Conservation (phyloP, 1,140 invertebrate genomes). For the Drosophila subpulchrella region DNA sequence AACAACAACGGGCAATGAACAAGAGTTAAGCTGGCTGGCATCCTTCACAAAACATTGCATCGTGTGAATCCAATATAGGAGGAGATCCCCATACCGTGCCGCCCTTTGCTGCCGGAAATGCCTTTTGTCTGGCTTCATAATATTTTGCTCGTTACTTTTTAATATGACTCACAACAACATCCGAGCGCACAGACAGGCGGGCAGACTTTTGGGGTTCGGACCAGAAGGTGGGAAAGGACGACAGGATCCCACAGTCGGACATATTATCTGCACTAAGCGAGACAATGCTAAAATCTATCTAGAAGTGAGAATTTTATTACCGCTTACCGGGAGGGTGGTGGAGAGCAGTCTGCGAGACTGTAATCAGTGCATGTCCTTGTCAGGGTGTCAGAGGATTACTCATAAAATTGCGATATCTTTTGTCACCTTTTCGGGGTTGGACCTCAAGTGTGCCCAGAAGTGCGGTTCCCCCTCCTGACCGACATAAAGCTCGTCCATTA, state of each 20-base stretch:
- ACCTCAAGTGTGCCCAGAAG: slow-evolving; percentile 29
- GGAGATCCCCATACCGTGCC: slow-evolving; percentile 13
- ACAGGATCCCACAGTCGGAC: slow-evolving; percentile 15
- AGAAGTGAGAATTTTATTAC: slow-evolving; percentile 79
- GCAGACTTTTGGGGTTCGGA: not conserved
- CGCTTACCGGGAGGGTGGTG: slow-evolving; percentile 28
- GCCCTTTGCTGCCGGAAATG: slow-evolving; percentile 63
- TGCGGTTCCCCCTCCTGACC: slow-evolving; percentile 8
- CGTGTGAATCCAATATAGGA: slow-evolving; percentile 78
- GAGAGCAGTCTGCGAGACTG: slow-evolving; percentile 17
- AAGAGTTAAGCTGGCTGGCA: slow-evolving; percentile 51
- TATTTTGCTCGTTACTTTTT: slow-evolving; percentile 82
- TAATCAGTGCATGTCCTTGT: slow-evolving; percentile 75
- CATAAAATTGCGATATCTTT: slow-evolving; percentile 83
- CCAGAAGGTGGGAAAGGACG: not conserved
- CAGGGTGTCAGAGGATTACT: slow-evolving; percentile 78
- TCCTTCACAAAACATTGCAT: slow-evolving; percentile 56
- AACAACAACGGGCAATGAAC: slow-evolving; percentile 58
- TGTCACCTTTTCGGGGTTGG: slow-evolving; percentile 73
- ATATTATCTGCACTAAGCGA: slow-evolving; percentile 67
- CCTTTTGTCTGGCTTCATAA: slow-evolving; percentile 81
- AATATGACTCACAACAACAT: slow-evolving; percentile 80
- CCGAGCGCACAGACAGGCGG: slow-evolving; percentile 54
- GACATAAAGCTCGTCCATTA: slow-evolving; percentile 68
- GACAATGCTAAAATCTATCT: slow-evolving; percentile 80